Conservation (phyloP, 2,888 invertebrate species). For the Stenchaetothrips biformis region DNA sequence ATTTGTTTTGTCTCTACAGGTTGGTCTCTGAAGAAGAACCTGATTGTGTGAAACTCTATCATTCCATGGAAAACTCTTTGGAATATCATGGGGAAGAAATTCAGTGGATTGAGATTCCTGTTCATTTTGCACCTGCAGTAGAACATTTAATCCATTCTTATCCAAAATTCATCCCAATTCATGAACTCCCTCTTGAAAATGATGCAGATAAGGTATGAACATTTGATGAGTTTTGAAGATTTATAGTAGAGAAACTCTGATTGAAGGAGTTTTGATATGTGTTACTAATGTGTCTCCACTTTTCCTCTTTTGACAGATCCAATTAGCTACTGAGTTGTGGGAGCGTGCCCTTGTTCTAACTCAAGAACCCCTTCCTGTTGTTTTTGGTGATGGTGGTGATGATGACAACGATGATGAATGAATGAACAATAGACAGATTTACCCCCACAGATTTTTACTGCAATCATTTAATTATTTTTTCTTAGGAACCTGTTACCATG, state of each 20-base stretch:
- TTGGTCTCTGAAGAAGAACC: constrained; percentile 49
- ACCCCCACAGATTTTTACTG: no score
- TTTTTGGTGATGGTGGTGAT: constrained; percentile 21
- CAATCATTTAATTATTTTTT: no score
- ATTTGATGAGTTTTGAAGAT: constrained; percentile 27
- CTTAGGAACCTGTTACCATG: no score
- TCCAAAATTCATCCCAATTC: constrained; percentile 70
- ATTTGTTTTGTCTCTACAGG: constrained; percentile 41
- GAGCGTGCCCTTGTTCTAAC: constrained; percentile 76
- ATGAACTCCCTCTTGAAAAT: constrained; percentile 62
- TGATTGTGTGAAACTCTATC: constrained; percentile 60
- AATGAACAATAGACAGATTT: not conserved
- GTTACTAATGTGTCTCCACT: constrained; percentile 14
- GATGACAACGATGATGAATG: constrained; percentile 3
- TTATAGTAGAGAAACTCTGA: constrained; percentile 37
- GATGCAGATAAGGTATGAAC: constrained; percentile 58
- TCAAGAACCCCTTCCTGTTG: constrained; percentile 52
- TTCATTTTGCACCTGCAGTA: constrained; percentile 62
- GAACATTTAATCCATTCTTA: constrained; percentile 66
- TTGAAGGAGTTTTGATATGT: constrained; percentile 27
- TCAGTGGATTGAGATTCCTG: constrained; percentile 69
- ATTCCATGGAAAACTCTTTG: constrained; percentile 76
- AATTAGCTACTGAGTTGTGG: constrained; percentile 70
- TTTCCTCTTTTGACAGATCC: constrained; percentile 44
- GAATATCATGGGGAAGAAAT: constrained; percentile 78